Percentiles rank a stretch among this genome's conserved stretches.
These are phyloP conservation scores for Pecten maximus DNA, from an alignment of 2,888 invertebrate genomes.

Conservation along the genomic window DNA sequence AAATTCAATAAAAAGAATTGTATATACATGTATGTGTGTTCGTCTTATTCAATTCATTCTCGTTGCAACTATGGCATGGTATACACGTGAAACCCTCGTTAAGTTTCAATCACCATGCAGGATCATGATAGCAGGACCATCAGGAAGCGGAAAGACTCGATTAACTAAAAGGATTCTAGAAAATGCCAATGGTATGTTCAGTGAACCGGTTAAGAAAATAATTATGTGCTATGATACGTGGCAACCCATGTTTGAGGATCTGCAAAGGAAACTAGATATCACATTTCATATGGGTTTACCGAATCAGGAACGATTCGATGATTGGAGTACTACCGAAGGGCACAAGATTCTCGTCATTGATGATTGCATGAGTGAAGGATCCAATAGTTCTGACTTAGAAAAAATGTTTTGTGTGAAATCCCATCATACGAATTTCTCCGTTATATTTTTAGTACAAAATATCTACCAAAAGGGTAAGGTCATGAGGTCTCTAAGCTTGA, in stretches of 20 bases:
- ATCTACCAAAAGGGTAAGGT: constrained; percentile 27
- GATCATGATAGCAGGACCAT: constrained; percentile 42
- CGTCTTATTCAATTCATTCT: background rate
- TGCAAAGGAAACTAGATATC: constrained; percentile 41
- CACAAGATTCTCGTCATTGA: constrained; percentile 58
- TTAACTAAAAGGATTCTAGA: too few relatives aligned
- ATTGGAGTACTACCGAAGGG: constrained; percentile 50
- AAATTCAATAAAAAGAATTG: background rate
- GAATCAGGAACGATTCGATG: constrained; percentile 49
- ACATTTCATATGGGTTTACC: constrained; percentile 47
- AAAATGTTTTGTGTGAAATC: constrained; percentile 49
- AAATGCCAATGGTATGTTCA: constrained; percentile 49
- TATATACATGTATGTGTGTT: background rate
- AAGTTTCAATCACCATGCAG: constrained; percentile 46
- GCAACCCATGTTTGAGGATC: constrained; percentile 43
- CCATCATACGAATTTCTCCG: constrained; percentile 57
- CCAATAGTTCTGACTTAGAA: constrained; percentile 55
- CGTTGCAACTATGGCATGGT: constrained; percentile 39
- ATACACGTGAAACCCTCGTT: constrained; percentile 43
- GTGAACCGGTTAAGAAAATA: too few relatives aligned
- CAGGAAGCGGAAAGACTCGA: too few relatives aligned
- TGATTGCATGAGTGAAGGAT: constrained; percentile 56
- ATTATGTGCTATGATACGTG: constrained; percentile 47
- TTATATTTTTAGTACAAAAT: constrained; percentile 60
- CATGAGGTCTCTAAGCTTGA: constrained; percentile 39